Base-by-base conservation (phyloP, 2,888 invertebrate genomes). In the Oxytorus armatus region DNA sequence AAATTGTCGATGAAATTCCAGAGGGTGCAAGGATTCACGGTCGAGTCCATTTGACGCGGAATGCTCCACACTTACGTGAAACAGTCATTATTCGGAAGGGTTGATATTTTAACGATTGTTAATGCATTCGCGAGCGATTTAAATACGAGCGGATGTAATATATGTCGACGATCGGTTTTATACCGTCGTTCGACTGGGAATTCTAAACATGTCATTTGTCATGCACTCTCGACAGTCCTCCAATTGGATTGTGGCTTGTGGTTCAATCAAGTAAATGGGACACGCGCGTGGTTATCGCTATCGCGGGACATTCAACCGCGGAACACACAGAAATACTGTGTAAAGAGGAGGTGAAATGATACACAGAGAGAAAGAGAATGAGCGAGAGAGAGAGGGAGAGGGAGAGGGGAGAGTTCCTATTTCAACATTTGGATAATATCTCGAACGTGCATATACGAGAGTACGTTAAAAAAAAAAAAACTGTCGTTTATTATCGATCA, bases 121-220 rank as follows among this genome's bases (percentile, higher is more conserved):
- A 77, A 80, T 69, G 69, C 36, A 65, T 65, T 63, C 69, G n/a
- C 69, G 33, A 42, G 42, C 73, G 73, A 80, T 74, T 80, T 69
- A 77, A 80, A 80, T 77, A 69, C 29, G 73, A 29, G 63, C 55
- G 11, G 18, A n/a, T 65, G 65, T 59, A 23, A 68, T 53, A 72
- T 72, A 76, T 66, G 77, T 73, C 61, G 77, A 70, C 69, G 73
- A 81, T 77, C 80, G 77, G 80, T 81, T 74, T 74, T 77, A 74
- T n/a, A n/a, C 63, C 69, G 70, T 77, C 65, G 69, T 77, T 36
- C 77, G 65, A 81, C 73, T 42, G 80, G 80, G 80, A 81, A 81
- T 81, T 77, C 80, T 81, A 81, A 81, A 81, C 80, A 81, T 81
- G 80, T 81, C 77, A 81, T 81, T 77, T 81, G 80, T 81, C 80